Conservation (phyloP, 2,888 invertebrate species). For the Siphlonurus alternatus region DNA sequence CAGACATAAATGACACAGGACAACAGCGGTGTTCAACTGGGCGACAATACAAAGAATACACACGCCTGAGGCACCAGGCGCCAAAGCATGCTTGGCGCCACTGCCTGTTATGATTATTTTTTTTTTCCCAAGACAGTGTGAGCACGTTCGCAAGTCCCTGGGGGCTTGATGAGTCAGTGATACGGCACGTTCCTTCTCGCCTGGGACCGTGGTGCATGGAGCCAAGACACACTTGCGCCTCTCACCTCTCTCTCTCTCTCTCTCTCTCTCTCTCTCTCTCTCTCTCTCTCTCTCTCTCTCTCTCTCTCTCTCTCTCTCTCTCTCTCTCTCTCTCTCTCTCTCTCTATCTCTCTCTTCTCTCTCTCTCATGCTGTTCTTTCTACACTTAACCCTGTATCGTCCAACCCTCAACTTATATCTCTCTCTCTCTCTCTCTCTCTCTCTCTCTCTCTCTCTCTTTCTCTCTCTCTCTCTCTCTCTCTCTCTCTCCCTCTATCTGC, state of each 20-base stretch:
- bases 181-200: background rate
- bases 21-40: too few species aligned
- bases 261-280: background rate
- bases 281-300: background rate
- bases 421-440: background rate
- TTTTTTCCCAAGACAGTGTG: background rate
- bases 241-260: background rate
- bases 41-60: too few species aligned
- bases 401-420: background rate
- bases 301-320: background rate
- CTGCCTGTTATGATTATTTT: background rate
- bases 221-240: too few species aligned
- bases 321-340: background rate
- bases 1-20: too few species aligned
- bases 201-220: background rate
- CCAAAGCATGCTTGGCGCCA: background rate
- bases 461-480: constrained; percentile 1
- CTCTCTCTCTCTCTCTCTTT: background rate
- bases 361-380: background rate
- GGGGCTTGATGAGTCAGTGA: background rate
- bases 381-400: background rate
- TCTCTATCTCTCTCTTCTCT: background rate
- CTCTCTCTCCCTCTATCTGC: constrained; percentile 1
- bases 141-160: background rate
- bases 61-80: too few species aligned